These are phyloP conservation scores for Bos javanicus DNA, from an alignment of 2,113 vertebrate species.

Conservation along the genomic window DNA sequence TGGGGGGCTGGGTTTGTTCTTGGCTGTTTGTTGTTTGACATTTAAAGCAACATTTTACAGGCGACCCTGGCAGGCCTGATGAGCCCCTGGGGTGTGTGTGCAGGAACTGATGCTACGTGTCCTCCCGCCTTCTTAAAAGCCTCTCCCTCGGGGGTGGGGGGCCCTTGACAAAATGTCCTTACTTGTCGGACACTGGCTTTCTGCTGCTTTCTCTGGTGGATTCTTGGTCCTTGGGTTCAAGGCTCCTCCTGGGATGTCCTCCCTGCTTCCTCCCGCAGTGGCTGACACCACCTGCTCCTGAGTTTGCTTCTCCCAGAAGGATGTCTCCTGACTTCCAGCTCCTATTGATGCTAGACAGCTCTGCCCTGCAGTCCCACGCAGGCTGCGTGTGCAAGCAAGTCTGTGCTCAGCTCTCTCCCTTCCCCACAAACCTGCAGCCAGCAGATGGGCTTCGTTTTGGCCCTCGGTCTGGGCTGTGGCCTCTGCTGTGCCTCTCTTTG, in stretches of 20 bases:
- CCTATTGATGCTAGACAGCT: accelerated
- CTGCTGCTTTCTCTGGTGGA: no score
- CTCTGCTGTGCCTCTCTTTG: background rate
- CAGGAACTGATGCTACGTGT: accelerated
- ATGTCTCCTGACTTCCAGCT: background rate
- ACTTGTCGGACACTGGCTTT: background rate
- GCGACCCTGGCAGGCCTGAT: no score
- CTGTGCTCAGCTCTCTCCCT: accelerated
- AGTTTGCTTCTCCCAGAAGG: background rate
- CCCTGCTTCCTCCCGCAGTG: accelerated
- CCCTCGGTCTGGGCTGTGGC: accelerated
- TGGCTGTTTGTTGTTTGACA: background rate
- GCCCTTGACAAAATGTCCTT: background rate
- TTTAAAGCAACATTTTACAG: background rate
- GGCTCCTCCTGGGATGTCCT: background rate
- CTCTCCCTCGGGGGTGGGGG: no score
- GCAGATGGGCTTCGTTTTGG: background rate
- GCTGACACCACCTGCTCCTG: background rate
- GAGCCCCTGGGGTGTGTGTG: accelerated
- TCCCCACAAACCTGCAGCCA: accelerated
- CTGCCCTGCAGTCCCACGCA: accelerated
- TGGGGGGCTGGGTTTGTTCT: background rate
- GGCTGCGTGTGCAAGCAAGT: background rate
- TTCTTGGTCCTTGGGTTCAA: background rate
- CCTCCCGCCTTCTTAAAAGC: background rate